A percentile compares a stretch with the other conserved stretches of the same genome.
Evolutionary conservation across 30 jellyfish, hydroid and myxozoan genomes (phyloP).

Genomic region (Euphysa ruthae): DNA sequence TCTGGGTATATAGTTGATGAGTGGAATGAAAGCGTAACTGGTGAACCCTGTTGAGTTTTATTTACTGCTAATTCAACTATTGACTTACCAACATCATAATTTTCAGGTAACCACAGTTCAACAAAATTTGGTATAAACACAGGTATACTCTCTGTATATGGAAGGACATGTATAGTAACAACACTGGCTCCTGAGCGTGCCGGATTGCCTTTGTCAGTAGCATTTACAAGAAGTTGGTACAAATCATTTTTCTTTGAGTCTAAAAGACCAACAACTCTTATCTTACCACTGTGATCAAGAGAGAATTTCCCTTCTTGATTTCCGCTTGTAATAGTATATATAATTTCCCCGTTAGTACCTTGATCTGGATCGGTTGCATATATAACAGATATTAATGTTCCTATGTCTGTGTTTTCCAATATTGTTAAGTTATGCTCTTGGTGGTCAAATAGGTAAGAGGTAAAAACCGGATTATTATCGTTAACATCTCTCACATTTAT

Average conservation of each 20-base stretch:
- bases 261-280: slow-evolving; percentile 27
- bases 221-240: slow-evolving; percentile 37
- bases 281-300: slow-evolving; percentile 54
- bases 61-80: slow-evolving; percentile 33
- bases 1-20: neutral
- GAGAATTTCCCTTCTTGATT: slow-evolving; percentile 41
- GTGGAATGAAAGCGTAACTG: neutral
- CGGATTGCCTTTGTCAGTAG: slow-evolving; percentile 49
- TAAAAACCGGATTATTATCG: slow-evolving; percentile 70
- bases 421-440: slow-evolving; percentile 34
- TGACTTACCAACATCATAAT: neutral
- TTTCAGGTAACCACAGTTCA: neutral
- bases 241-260: slow-evolving; percentile 26
- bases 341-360: slow-evolving; percentile 25
- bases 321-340: slow-evolving; percentile 57
- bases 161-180: slow-evolving; percentile 43
- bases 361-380: slow-evolving; percentile 62
- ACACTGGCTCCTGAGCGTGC: slow-evolving; percentile 22
- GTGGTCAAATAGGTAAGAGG: slow-evolving; percentile 23
- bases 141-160: slow-evolving; percentile 2
- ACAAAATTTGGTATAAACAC: neutral
- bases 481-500: slow-evolving; percentile 45
- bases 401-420: slow-evolving; percentile 53
- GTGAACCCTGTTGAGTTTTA: slow-evolving; percentile 26
- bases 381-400: slow-evolving; percentile 52